Evolutionary conservation across 2,113 vertebrate species (phyloP).

Genomic region (Tinamus guttatus): DNA sequence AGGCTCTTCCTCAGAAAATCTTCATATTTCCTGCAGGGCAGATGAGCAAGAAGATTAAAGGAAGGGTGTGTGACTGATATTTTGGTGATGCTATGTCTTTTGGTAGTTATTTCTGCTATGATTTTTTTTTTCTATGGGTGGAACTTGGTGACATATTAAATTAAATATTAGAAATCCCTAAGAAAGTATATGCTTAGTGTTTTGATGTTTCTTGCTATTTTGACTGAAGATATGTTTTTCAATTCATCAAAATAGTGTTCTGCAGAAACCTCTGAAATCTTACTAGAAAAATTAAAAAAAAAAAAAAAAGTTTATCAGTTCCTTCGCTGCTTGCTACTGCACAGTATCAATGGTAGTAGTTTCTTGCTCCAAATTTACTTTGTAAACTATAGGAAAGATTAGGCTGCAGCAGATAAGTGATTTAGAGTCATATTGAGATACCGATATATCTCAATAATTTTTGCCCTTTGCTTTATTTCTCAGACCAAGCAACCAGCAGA

Average conservation of each 20-base stretch:
- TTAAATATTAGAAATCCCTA: not conserved
- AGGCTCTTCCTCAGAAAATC: not conserved
- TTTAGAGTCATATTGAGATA: not conserved
- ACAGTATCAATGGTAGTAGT: not conserved
- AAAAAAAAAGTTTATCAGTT: not conserved
- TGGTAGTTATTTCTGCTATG: not conserved
- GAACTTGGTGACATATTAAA: not conserved
- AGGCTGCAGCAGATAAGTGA: not conserved
- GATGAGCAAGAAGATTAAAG: not conserved
- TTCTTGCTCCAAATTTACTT: not conserved
- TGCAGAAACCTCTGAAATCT: not conserved
- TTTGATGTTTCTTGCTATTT: not conserved
- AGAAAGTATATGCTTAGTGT: not conserved
- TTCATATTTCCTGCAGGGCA: not conserved
- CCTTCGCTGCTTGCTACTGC: not conserved
- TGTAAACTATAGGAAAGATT: not conserved
- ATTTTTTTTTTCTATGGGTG: accelerated
- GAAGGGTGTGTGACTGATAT: no score
- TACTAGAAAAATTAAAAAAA: not conserved
- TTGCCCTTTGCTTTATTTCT: not conserved
- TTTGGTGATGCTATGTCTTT: no score
- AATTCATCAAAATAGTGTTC: not conserved
- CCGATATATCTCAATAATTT: not conserved
- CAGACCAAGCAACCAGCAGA: not conserved
- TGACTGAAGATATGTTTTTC: not conserved